Evolutionary conservation across 2,113 vertebrate species (phyloP).

Genomic region (Pseudonaja textilis): DNA sequence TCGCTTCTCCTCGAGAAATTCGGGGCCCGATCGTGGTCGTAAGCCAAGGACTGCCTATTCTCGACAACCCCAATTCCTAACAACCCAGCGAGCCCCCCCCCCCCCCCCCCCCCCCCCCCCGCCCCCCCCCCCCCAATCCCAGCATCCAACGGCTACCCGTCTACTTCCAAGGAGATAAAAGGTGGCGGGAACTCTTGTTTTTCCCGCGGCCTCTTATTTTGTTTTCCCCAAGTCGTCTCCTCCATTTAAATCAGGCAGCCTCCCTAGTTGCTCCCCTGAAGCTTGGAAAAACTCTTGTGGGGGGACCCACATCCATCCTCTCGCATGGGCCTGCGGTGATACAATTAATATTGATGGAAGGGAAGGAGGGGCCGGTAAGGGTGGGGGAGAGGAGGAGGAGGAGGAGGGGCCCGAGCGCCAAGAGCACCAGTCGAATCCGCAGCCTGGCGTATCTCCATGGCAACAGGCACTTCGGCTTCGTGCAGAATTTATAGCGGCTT

Average conservation of each 20-base stretch:
- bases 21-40: too few relatives aligned
- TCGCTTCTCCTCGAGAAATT: not conserved
- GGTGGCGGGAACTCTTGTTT: not conserved
- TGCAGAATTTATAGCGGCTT: constrained; percentile 82
- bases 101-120: not conserved
- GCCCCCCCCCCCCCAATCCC: not conserved
- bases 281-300: not conserved
- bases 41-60: rapidly evolving
- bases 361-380: not conserved
- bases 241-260: not conserved
- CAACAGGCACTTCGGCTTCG: constrained; percentile 70
- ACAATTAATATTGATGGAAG: constrained; percentile 45
- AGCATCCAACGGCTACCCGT: too few relatives aligned
- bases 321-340: constrained; percentile 7
- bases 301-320: not conserved
- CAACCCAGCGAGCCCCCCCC: not conserved
- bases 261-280: constrained; percentile 1
- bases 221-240: not conserved
- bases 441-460: constrained; percentile 66
- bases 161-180: too few relatives aligned
- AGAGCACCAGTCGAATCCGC: constrained; percentile 64
- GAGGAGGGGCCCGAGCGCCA: constrained; percentile 10
- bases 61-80: rapidly evolving
- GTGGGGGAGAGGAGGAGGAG: constrained; percentile 16
- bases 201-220: not conserved